Evolutionary conservation across 2,888 invertebrate genomes (phyloP), one percentile per base, ranked within the genome.

Genomic region (Philopedon plagiatum): DNA sequence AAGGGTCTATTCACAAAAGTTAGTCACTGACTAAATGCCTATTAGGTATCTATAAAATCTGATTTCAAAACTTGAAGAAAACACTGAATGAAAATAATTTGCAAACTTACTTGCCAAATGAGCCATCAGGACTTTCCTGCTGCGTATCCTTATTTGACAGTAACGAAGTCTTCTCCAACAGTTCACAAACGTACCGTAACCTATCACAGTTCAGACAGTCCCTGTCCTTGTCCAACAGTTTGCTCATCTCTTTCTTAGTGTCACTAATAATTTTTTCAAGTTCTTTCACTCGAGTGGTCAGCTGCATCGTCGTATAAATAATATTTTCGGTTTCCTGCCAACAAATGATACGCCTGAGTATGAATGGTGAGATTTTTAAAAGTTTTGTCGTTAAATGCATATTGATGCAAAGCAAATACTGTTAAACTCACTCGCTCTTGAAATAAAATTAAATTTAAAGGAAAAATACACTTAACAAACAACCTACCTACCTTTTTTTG

Each of bases 251-350:
- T 77, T 76, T 74, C 74, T 81, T 80, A 29, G 82, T 77, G 13
- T 83, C 78, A 54, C 87, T 86, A 57, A 90, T 83, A 69, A 88
- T 86, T 61, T 83, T 85, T 81, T 90, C 89, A 56, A 90, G 80
- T 58, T 88, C 87, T 13, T 80, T 78, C 57, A 87, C 87, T 73
- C 86, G 83, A 66, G 85, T 84, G 41, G 81, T 79, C 58, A 88
- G 80, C 26, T 85, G 83, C 81, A 74, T 83, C 83, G 77, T 71
- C 58, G 76, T 78, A 66, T 63, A 76, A 60, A 70, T 37, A 13
- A 34, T 62, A 19, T 73, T 62, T 57, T 74, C 77, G 54, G 58
- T 56, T 54, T 77, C 78, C 79, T 80, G 60, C 44, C 9, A 64
- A 72, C 18, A 60, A 60, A 73, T 4, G 7, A 23, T 49, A 49